Conservation (phyloP, 1,140 invertebrate species). For the Schlechtendalia chinensis region DNA sequence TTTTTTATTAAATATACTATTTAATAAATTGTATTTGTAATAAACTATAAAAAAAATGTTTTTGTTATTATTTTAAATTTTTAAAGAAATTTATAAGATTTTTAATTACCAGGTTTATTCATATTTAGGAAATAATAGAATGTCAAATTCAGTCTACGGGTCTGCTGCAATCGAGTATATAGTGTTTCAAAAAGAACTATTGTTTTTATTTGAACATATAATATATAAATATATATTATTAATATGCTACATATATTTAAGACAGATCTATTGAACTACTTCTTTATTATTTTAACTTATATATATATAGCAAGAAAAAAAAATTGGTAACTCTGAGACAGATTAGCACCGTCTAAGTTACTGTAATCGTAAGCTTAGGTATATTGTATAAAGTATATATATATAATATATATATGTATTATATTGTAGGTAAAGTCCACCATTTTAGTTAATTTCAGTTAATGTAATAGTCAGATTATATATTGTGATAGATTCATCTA, state of each 20-base stretch:
- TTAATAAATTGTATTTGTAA: too few species aligned
- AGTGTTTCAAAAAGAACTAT: background rate
- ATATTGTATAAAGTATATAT: slow-evolving; percentile 19
- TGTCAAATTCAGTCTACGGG: too few species aligned
- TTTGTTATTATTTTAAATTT: too few species aligned
- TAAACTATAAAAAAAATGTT: too few species aligned
- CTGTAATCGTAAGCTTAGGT: slow-evolving; percentile 27
- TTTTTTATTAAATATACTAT: background rate
- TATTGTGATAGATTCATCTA: slow-evolving; percentile 19
- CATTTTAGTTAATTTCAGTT: background rate
- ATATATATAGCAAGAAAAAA: slow-evolving; percentile 10
- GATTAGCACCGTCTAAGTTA: slow-evolving; percentile 10
- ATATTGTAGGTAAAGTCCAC: background rate
- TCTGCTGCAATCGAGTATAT: too few species aligned
- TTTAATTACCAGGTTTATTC: too few species aligned
- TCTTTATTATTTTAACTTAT: slow-evolving; percentile 14
- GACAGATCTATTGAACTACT: background rate
- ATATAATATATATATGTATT: slow-evolving; percentile 10
- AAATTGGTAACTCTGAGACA: slow-evolving; percentile 30
- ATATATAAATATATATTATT: slow-evolving; percentile 15
- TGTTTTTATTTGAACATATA: slow-evolving; percentile 8
- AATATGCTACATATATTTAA: background rate
- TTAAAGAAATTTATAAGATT: too few species aligned
- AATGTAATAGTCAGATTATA: slow-evolving; percentile 17
- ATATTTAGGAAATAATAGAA: too few species aligned